These are phyloP conservation scores for Chiridota heheva DNA, from an alignment of 35 echinoderm and acorn worm genomes.

Conservation along the genomic window DNA sequence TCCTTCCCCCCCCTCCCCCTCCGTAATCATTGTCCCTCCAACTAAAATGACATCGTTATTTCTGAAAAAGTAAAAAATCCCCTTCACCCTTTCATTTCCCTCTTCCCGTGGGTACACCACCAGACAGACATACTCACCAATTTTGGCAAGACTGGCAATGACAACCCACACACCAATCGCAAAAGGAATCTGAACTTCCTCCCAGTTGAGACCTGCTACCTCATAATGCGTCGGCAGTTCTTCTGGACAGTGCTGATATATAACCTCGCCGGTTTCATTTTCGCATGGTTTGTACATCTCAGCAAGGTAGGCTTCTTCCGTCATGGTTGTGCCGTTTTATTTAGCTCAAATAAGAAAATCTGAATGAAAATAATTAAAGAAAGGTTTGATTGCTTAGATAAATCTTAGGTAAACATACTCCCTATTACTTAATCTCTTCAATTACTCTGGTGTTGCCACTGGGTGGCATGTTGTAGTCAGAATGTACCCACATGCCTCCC, in stretches of 20 bases:
- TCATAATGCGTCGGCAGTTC: slow-evolving; percentile 13
- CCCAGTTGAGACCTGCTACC: slow-evolving; percentile 55
- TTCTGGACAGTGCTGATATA: background rate
- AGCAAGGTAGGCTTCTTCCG: too few species aligned
- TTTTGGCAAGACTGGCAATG: slow-evolving; percentile 72
- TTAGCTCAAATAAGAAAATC: too few species aligned
- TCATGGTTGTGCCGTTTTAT: too few species aligned
- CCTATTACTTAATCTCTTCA: too few species aligned
- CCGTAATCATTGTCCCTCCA: background rate
- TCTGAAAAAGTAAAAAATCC: background rate
- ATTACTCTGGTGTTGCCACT: too few species aligned
- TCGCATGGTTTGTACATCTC: too few species aligned
- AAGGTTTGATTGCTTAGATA: too few species aligned
- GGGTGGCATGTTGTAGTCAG: too few species aligned
- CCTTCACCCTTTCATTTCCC: background rate
- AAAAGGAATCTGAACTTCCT: slow-evolving; percentile 54
- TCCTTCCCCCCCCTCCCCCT: background rate
- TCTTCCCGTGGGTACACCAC: background rate
- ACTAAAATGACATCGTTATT: background rate
- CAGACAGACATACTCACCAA: slow-evolving; percentile 42
- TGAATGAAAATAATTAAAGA: too few species aligned
- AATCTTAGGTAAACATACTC: too few species aligned
- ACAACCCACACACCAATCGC: slow-evolving; percentile 63
- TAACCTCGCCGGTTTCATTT: too few species aligned
- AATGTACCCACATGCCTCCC: too few species aligned